Percentiles rank a stretch among this genome's conserved stretches.
These are phyloP conservation scores for Philonicus albiceps DNA, from an alignment of 2,888 invertebrate species.

Conservation along the genomic window DNA sequence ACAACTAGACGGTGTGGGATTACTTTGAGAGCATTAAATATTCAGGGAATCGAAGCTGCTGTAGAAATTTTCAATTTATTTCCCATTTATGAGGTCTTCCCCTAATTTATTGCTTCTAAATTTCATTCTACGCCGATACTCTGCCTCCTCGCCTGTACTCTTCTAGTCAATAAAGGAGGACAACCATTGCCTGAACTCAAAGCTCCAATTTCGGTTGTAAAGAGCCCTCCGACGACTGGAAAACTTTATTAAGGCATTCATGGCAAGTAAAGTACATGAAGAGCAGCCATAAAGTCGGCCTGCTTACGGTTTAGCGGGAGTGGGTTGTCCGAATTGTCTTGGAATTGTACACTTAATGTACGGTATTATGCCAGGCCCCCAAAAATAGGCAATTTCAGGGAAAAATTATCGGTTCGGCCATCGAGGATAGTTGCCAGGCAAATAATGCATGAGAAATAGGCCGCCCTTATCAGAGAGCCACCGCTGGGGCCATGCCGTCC, in stretches of 20 bases:
- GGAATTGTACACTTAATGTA: neutral
- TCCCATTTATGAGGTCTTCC: neutral
- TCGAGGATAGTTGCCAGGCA: neutral
- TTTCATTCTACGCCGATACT: neutral
- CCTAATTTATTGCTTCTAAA: constrained; percentile 11
- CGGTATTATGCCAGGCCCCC: neutral
- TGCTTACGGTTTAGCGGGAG: neutral
- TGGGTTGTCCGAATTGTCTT: neutral
- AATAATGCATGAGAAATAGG: neutral
- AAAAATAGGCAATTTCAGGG: neutral
- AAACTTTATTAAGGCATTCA: neutral
- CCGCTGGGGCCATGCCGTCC: neutral
- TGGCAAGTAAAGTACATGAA: neutral
- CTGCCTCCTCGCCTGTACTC: neutral
- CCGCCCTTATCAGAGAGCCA: neutral
- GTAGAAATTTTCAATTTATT: constrained; percentile 16
- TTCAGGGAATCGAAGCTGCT: neutral
- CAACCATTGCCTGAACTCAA: neutral
- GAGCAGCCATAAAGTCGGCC: neutral
- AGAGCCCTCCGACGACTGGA: neutral
- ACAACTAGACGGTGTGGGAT: neutral
- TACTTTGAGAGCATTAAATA: neutral
- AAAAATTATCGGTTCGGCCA: neutral
- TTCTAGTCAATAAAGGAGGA: neutral
- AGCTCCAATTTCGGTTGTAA: neutral